Evolutionary conservation across 2,797 vertebrate genomes (phyloP).

Genomic region (Melanotaenia trifasciata): DNA sequence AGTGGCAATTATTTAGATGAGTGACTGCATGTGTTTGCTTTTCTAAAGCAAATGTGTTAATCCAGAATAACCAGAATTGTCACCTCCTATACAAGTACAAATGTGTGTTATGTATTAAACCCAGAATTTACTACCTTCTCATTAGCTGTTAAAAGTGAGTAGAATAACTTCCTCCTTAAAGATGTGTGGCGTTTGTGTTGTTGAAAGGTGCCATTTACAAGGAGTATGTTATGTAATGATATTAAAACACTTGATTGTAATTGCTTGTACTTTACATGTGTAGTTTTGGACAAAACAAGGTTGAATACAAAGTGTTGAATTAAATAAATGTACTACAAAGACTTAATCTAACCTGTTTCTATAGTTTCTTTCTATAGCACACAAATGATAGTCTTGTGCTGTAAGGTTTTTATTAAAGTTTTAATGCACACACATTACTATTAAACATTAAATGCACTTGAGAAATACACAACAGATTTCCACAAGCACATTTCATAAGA

Average conservation of each 20-base stretch:
- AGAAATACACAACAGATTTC: conserved; percentile 32
- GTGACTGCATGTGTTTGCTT: conserved; percentile 71
- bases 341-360: conserved; percentile 4
- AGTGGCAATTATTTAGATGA: conserved; percentile 53
- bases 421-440: conserved; percentile 23
- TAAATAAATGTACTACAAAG: conserved; percentile 72
- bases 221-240: conserved; percentile 50
- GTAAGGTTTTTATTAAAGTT: conserved; percentile 45
- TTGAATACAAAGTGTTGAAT: conserved; percentile 66
- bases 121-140: conserved; percentile 46
- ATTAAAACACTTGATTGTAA: conserved; percentile 50
- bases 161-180: conserved; percentile 25
- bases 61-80: conserved; percentile 14
- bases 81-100: conserved; percentile 19
- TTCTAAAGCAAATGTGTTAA: conserved; percentile 50
- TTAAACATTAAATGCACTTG: conserved; percentile 29
- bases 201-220: conserved; percentile 25
- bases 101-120: conserved; percentile 42
- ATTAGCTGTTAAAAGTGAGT: conserved; percentile 24
- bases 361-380: conserved; percentile 12
- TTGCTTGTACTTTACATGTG: conserved; percentile 70
- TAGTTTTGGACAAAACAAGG: conserved; percentile 61
- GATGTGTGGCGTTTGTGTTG: conserved; percentile 48
- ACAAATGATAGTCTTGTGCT: not conserved
- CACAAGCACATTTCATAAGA: conserved; percentile 24